Base-by-base conservation (phyloP, 2,888 invertebrate genomes). In the Pterostichus niger region DNA sequence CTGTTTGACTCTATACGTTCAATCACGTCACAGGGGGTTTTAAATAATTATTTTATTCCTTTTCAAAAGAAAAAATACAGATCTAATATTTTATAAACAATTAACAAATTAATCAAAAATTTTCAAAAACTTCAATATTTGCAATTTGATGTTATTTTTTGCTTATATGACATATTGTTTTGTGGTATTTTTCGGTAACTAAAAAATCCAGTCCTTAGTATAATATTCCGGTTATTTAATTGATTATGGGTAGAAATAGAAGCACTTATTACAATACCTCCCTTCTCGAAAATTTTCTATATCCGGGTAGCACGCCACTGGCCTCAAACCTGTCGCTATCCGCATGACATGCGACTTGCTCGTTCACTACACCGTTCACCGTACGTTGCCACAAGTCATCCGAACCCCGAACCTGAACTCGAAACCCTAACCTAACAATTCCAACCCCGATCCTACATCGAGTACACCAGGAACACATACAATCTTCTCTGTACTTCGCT, bases 391-490 rank as follows among this genome's bases (percentile, higher is more conserved):
- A 79, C 78, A 44, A 24, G 46, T 61, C 64, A 49, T 24, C 52
- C 24, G 44, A 71, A 71, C 71, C 49, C 52, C 24, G 44, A 71
- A 71, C 71, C 49, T 52, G 61, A 31, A 46, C 44, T 17, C 61
- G 33, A 40, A 64, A 35, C 64, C 64, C 64, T 61, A 64, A 64
- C 64, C 64, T 64, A 64, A 64, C 64, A 64, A 79, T 79, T 40
- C 61, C 46, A 61, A 44, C 24, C 49, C 46, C 75, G 49, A 49
- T 10, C 31, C 9, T 52, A 75, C 64, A 24, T 3, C 24, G 3
- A 24, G 24, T 24, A 24, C 1, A 24, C 24, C 3, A 24, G 24
- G 3, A 24, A 24, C 24, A 75, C 75, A 64, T 64, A 35, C 64
- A 64, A 64, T 64, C 64, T 64, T 33, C 64, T 64, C 17, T 59